Percentiles rank a stretch among this genome's conserved stretches.
Evolutionary conservation across 2,888 invertebrate genomes (phyloP).

Genomic region (Microdon myrmicae): DNA sequence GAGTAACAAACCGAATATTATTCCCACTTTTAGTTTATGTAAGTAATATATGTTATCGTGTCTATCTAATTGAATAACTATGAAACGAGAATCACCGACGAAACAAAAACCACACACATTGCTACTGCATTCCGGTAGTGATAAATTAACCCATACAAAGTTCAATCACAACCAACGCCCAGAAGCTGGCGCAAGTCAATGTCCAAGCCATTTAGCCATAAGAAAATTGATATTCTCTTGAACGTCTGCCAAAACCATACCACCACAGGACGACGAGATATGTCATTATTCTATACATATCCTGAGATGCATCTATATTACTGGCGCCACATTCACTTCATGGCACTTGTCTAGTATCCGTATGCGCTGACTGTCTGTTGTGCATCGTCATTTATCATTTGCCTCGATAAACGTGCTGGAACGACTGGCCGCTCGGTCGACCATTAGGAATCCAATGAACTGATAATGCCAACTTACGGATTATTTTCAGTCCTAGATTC

Average conservation of each 20-base stretch:
- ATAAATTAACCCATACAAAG: too few species aligned
- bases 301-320: constrained; percentile 1
- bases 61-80: too few species aligned
- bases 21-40: too few species aligned
- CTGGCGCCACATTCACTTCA: background rate
- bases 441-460: constrained; percentile 47
- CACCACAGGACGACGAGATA: constrained; percentile 7
- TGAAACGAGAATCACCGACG: too few species aligned
- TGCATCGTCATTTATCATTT: constrained; percentile 11
- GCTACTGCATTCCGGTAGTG: too few species aligned
- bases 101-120: too few species aligned
- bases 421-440: constrained; percentile 8
- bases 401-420: constrained; percentile 16
- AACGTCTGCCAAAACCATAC: constrained; percentile 26
- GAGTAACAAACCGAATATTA: too few species aligned
- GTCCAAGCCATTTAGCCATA: constrained; percentile 33
- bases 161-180: too few species aligned
- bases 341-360: constrained; percentile 1
- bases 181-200: constrained; percentile 11
- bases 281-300: constrained; percentile 25
- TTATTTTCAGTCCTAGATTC: constrained; percentile 45
- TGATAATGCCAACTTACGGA: constrained; percentile 41
- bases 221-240: constrained; percentile 41
- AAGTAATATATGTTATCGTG: too few species aligned
- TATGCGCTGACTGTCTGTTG: constrained; percentile 2